Percentiles rank a stretch among this genome's conserved stretches.
Conservation (phyloP, 2,797 vertebrate species). For the Argyrosomus regius region DNA sequence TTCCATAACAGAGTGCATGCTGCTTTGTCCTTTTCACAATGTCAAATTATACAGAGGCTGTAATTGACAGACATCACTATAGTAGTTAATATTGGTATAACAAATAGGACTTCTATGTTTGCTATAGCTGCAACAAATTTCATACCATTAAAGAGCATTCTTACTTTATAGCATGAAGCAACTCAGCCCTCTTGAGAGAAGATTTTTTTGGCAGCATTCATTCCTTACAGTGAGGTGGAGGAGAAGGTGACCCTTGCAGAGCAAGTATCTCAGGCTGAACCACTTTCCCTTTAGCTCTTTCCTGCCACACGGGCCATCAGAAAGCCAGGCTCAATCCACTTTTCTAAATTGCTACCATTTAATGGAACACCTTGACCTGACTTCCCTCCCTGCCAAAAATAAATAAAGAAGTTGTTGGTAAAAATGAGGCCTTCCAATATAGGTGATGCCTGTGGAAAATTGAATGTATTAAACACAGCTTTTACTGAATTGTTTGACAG, state of each 20-base stretch:
- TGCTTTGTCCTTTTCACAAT: constrained; percentile 22
- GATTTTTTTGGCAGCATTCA: constrained; percentile 48
- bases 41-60: neutral
- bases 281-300: constrained; percentile 75
- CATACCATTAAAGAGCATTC: neutral
- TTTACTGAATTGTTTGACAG: constrained; percentile 71
- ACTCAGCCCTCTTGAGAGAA: constrained; percentile 22
- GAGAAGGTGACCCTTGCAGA: constrained; percentile 75
- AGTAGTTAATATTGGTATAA: neutral
- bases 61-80: neutral
- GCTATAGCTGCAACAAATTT: neutral
- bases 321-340: constrained; percentile 79
- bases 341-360: constrained; percentile 82
- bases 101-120: neutral
- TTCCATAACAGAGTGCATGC: neutral
- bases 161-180: constrained; percentile 26
- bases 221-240: constrained; percentile 57
- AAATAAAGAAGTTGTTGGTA: constrained; percentile 76
- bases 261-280: constrained; percentile 68
- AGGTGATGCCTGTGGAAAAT: constrained; percentile 71
- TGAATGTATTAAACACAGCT: constrained; percentile 66
- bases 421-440: constrained; percentile 74
- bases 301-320: constrained; percentile 69
- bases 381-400: constrained; percentile 74
- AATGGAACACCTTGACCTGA: constrained; percentile 82